Evolutionary conservation across 37 sponge, comb jelly and placozoan genomes (phyloP), one percentile per base, ranked within the genome.

Genomic region (Cladorhizidae sp.): DNA sequence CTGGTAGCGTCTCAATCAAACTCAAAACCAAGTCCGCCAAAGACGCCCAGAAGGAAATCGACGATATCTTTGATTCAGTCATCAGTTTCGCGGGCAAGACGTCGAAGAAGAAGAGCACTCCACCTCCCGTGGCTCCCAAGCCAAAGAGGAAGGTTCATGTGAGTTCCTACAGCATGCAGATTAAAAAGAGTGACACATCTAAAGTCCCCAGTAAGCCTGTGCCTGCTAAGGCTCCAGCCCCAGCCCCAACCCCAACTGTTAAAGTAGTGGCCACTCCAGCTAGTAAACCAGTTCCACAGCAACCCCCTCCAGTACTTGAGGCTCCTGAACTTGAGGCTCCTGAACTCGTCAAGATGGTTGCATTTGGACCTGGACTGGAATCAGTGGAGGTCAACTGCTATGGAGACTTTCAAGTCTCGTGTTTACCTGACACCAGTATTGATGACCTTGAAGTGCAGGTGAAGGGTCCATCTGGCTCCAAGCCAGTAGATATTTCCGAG

Each of bases 301-400:
- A 17, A 17, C 73, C 61, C 3, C 21, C 51, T 20, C 73, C 73
- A 5, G 42, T 5, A 39, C 73, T 41, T 25, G n/a, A n/a, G n/a
- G 43, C 73, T 41, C 54, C 70, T 26, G 38, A 52, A 38, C 35
- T 28, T n/a, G n/a, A n/a, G 33, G 40, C 17, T 9, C 54, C 79
- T 41, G 67, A 42, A 37, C 77, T 57, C 25, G 42, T 69, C 15
- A 73, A 79, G 11, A 40, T 83, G 40, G 84, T 84, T 11, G 89
- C 89, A 20, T 91, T 85, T 59, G 91, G 91, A 6, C 91, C 91
- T 57, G 91, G 93, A 12, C 85, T 92, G 2, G 93, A 92, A 52
- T 62, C 88, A 11, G 80, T 92, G n/a, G 93, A 92, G 26, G 81
- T 92, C 41, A 88, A 88, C 76, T 75, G 80, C 39, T 39, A 67